Evolutionary conservation across 2,888 invertebrate species (phyloP), one percentile per base, ranked within the genome.

Genomic region (Drosophila flavopinicola): DNA sequence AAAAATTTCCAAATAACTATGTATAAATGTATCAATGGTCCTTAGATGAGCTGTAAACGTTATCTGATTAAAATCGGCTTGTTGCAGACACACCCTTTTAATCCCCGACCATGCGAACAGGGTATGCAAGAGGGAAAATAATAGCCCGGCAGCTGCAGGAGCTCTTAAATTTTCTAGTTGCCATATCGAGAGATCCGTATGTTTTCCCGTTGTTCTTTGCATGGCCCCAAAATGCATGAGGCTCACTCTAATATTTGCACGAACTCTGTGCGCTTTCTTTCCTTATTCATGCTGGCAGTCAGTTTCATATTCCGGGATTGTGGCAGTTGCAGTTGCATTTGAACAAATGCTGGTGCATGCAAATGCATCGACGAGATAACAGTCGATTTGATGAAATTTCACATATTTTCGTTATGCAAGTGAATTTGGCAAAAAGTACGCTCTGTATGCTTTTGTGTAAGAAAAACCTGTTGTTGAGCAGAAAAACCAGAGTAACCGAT

Each of bases 381-480:
- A 17, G 6, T 11, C n/a, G 44, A 17, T 49, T 54, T 60, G 32
- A 61, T 61, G 44, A 66, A 60, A 66, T 60, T 54, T 60, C 11
- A 44, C 37, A 44, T 58, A 58, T 45, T 41, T 32, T 15, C 35
- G 9, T 35, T 45, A 39, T 49, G 44, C 58, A 32, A 24, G 15
- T 44, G 9, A 10, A 27, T 25, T 44, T 33, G 2, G 38, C 24
- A 30, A 20, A 33, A 11, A 15, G 6, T 23, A 32, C 23, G 44
- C 42, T 58, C 47, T 38, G 45, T 51, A 33, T 17, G 38, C 30
- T 60, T 23, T 25, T 27, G 6, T 10, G 29, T 33, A 66, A 61
- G 30, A 32, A 17, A 48, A n/a, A n/a, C n/a, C n/a, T n/a, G 33
- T 1, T 23, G 27, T 17, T 29, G 0, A 37, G 17, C 44, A 23